A percentile compares a stretch with the other conserved stretches of the same genome.
These are phyloP conservation scores for Sceloporus tristichus DNA, from an alignment of 2,113 vertebrate species.

Conservation along the genomic window DNA sequence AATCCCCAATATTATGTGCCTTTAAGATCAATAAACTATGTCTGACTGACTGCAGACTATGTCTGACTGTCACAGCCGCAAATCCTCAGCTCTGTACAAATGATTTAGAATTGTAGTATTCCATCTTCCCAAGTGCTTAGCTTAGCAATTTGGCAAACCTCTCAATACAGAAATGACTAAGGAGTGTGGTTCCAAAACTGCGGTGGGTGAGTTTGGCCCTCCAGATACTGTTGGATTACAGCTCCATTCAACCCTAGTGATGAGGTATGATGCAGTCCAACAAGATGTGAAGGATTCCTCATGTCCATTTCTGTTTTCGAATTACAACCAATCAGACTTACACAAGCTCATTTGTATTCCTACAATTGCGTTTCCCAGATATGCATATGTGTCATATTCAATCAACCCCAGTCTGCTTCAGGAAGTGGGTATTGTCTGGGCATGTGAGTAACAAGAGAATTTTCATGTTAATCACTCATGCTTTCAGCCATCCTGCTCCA, in stretches of 20 bases:
- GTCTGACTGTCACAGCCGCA: not conserved
- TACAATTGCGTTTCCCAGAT: not conserved
- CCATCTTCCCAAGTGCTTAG: not conserved
- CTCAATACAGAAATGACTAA: not conserved
- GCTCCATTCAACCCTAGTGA: not conserved
- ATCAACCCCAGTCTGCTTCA: not conserved
- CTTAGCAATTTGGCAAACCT: not conserved
- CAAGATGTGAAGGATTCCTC: too few relatives aligned
- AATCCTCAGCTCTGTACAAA: not conserved
- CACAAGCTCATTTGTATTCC: not conserved
- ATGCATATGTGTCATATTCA: not conserved
- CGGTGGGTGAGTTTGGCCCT: not conserved
- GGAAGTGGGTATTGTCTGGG: not conserved
- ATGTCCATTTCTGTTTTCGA: too few relatives aligned
- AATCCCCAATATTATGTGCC: slow-evolving; percentile 4
- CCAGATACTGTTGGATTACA: not conserved
- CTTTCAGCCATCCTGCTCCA: not conserved
- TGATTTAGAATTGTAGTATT: slow-evolving; percentile 17
- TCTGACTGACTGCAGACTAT: not conserved
- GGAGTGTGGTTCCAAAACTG: not conserved
- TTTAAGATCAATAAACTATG: slow-evolving; percentile 21
- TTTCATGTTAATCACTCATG: not conserved
- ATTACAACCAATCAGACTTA: not conserved
- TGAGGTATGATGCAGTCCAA: too few relatives aligned
- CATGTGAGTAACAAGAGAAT: not conserved